Conservation (phyloP, 2,113 vertebrate species). For the Pteronura brasiliensis region DNA sequence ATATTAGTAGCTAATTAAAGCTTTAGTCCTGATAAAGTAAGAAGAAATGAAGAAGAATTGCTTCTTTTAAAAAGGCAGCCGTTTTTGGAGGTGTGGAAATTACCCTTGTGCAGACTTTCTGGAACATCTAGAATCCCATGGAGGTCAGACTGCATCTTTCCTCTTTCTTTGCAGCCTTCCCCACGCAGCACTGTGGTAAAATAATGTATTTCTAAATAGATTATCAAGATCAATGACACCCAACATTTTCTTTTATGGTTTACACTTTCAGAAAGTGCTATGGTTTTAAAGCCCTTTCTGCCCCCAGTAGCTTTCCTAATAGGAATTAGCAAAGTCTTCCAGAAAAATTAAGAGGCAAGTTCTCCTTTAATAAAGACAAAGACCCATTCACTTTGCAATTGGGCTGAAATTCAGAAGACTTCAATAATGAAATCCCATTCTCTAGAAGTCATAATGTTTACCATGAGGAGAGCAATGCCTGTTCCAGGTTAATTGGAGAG, state of each 20-base stretch:
- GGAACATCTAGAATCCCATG: background rate
- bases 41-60: background rate
- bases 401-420: conserved; percentile 59
- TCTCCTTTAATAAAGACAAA: conserved; percentile 42
- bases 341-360: conserved; percentile 55
- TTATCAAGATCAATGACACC: background rate
- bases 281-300: background rate
- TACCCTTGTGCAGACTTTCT: background rate
- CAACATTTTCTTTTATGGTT: background rate
- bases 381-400: conserved; percentile 44
- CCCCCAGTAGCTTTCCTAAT: background rate
- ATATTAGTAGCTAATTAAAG: background rate
- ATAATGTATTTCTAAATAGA: background rate
- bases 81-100: background rate
- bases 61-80: background rate
- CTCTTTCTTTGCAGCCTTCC: background rate
- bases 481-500: conserved; percentile 51
- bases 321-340: background rate
- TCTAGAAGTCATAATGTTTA: conserved; percentile 57
- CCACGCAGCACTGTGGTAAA: background rate
- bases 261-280: background rate
- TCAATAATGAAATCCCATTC: conserved; percentile 60
- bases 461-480: background rate
- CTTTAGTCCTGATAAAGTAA: background rate
- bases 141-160: background rate